A percentile compares a stretch with the other conserved stretches of the same genome.
phyloP scores from a whole-genome alignment of 2,113 vertebrate species.

The Zosterops hypoxanthus region DNA sequence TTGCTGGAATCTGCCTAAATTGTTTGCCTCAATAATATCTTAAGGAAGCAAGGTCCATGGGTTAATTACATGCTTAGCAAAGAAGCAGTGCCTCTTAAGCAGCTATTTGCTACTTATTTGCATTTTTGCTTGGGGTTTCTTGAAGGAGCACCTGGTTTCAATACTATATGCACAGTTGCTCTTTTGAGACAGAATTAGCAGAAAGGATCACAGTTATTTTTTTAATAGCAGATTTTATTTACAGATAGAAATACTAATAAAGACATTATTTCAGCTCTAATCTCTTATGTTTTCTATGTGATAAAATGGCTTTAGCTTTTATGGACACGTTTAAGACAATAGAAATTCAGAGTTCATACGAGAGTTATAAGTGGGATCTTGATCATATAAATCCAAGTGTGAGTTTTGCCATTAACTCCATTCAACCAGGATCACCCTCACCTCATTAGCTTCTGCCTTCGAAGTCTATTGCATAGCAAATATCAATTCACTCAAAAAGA shows the following conservation, averaged over 20 bases:
- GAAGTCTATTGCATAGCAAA: background rate
- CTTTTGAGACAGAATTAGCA: background rate
- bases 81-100: background rate
- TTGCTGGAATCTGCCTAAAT: background rate
- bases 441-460: background rate
- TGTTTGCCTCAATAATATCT: background rate
- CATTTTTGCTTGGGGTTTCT: background rate
- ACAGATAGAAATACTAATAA: background rate
- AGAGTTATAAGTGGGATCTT: background rate
- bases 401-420: background rate
- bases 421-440: background rate
- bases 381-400: background rate
- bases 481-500: background rate
- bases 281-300: background rate
- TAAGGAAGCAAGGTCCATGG: background rate
- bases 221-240: background rate
- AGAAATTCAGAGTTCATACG: background rate
- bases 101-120: background rate
- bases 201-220: background rate
- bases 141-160: background rate
- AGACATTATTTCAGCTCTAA: background rate
- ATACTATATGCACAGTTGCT: background rate
- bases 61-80: constrained; percentile 8
- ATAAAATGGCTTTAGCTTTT: background rate
- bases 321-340: background rate